phyloP scores from a whole-genome alignment of 2,113 vertebrate species.

The Cisticola juncidis region DNA sequence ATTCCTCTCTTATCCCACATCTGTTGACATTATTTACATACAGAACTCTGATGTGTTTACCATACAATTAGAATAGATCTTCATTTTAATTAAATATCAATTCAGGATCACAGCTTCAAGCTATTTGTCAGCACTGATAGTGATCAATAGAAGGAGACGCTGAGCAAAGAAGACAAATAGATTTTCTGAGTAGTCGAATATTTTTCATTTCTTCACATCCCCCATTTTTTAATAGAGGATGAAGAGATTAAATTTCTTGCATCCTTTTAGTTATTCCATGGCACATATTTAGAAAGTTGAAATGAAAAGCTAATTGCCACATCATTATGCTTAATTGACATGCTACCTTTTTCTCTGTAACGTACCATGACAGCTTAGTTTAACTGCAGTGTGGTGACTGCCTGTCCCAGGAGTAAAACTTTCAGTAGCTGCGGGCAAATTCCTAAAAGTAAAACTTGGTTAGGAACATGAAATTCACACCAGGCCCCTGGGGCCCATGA shows the following conservation, averaged over 20 bases:
- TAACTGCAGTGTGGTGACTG: not conserved
- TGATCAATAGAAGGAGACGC: slow-evolving; percentile 68
- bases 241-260: slow-evolving; percentile 63
- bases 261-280: slow-evolving; percentile 42
- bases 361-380: slow-evolving; percentile 21
- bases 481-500: not conserved
- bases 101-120: slow-evolving; percentile 69
- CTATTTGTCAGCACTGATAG: slow-evolving; percentile 66
- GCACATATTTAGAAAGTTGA: slow-evolving; percentile 40
- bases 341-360: slow-evolving; percentile 34
- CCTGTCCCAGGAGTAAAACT: slow-evolving; percentile 1
- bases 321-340: slow-evolving; percentile 67
- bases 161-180: slow-evolving; percentile 71
- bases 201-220: slow-evolving; percentile 39
- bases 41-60: slow-evolving; percentile 71
- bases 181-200: slow-evolving; percentile 40
- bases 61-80: slow-evolving; percentile 76
- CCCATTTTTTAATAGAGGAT: slow-evolving; percentile 37
- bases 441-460: not conserved
- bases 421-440: not conserved
- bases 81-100: slow-evolving; percentile 79
- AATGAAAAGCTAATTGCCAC: slow-evolving; percentile 52
- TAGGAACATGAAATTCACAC: not conserved
- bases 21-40: slow-evolving; percentile 75
- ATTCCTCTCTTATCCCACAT: slow-evolving; percentile 74